Evolutionary conservation across 2,113 vertebrate genomes (phyloP), one percentile per base, ranked within the genome.

Genomic region (Elaphurus davidianus): DNA sequence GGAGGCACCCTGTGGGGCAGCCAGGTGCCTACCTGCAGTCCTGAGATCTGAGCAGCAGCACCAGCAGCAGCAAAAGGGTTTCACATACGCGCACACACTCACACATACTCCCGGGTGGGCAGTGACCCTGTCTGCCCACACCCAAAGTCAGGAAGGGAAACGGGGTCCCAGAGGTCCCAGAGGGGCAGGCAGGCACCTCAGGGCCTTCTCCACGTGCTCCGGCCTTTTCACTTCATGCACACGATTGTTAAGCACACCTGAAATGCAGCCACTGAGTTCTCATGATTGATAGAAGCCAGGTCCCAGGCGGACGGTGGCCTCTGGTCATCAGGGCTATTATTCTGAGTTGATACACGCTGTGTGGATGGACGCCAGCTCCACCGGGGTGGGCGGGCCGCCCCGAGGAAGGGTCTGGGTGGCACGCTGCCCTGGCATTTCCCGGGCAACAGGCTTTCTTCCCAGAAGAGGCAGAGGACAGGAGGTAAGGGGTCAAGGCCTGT

Each of bases 261-360:
- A 43, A 54, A 45, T 17, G 36, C 13, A n/a, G 91, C 52, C 36
- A 45, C 74, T 27, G 36, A 36, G 64, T 81, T 30, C 40, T 92
- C 10, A 1, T 12, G 43, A 52, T 0, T 1, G 57, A 90, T 0
- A 2, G 0, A 1, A 1, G 54, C 28, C 23, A 9, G 10, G n/a
- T 0, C 36, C 54, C 47, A 62, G 52, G 47, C 23, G 28, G 67
- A 15, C 23, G 3, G 28, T 6, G 57, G 76, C 71, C 64, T 40
- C 78, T 0, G 33, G 25, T 14, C 1, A 2, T 43, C 5, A 3
- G 40, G 7, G 7, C 36, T 23, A 0, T n/a, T 30, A 23, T 7
- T 78, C 52, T 54, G 45, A 19, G 54, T 0, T 5, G 40, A 67
- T 0, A n/a, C 87, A 45, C 0, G 14, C 91, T 45, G 14, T 1